Percentiles rank a stretch among this genome's conserved stretches.
These are phyloP conservation scores for Galemys pyrenaicus DNA, from an alignment of 2,113 vertebrate genomes.

Conservation along the genomic window DNA sequence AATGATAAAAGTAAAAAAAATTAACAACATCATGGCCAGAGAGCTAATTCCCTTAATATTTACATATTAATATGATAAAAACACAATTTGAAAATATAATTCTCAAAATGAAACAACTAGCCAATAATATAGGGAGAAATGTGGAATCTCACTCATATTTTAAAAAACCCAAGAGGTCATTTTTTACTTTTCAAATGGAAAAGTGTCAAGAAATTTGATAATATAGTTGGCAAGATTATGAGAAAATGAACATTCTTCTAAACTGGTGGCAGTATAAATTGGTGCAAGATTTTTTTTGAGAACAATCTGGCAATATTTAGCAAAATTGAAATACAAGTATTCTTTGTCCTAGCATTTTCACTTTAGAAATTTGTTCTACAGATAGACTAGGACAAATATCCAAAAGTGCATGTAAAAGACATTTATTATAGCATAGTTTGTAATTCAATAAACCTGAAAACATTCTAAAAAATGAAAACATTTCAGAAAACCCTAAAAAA, in stretches of 20 bases:
- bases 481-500: not conserved
- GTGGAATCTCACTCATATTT: not conserved
- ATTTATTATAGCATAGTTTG: not conserved
- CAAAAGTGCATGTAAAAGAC: not conserved
- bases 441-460: not conserved
- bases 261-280: conserved; percentile 35
- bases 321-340: conserved; percentile 23
- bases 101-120: conserved; percentile 12
- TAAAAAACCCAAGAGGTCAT: not conserved
- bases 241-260: conserved; percentile 52
- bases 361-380: conserved; percentile 27
- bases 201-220: conserved; percentile 11
- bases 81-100: conserved; percentile 9
- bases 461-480: not conserved
- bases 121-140: not conserved
- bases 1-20: not conserved
- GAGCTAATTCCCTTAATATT: not conserved
- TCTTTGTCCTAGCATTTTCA: conserved; percentile 24
- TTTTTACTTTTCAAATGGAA: conserved; percentile 24
- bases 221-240: conserved; percentile 39
- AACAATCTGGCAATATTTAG: conserved; percentile 15
- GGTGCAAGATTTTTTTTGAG: not conserved
- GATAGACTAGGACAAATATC: not conserved
- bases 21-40: not conserved
- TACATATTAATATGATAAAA: conserved; percentile 38